Evolutionary conservation across 2,797 vertebrate species (phyloP).

Genomic region (Hylomyscus alleni): DNA sequence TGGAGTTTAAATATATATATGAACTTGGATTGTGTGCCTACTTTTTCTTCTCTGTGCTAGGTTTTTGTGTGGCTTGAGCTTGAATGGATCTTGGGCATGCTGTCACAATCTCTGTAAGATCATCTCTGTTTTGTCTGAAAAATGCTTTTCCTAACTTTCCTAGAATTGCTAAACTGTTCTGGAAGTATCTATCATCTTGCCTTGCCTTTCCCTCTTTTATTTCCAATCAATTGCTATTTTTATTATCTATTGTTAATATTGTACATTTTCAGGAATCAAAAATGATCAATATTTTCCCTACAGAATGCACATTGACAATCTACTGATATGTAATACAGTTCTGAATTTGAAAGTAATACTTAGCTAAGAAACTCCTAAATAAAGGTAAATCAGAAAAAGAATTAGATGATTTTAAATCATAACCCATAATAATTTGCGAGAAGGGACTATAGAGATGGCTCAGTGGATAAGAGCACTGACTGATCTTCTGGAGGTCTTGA

Average conservation of each 20-base stretch:
- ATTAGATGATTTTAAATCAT: background rate
- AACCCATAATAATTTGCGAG: background rate
- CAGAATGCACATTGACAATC: background rate
- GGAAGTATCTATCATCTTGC: background rate
- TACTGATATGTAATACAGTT: background rate
- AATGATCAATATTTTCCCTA: background rate
- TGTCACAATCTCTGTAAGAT: no score
- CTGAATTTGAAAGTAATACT: background rate
- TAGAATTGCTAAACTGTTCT: background rate
- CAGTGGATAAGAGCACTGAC: no score
- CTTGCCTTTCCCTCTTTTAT: background rate
- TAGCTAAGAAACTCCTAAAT: background rate
- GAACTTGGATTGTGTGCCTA: background rate
- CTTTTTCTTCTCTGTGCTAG: background rate
- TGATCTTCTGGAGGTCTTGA: no score
- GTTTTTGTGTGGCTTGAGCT: background rate
- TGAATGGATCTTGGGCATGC: fast-evolving
- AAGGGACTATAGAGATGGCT: no score
- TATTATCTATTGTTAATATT: background rate
- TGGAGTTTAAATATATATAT: no score
- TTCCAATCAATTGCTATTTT: slow-evolving; percentile 21
- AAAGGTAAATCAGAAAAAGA: background rate
- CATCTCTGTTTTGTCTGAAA: background rate
- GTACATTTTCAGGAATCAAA: background rate
- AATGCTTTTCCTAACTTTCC: background rate